Evolutionary conservation across 1,140 invertebrate species (phyloP).

Genomic region (Medauroidea extradentata): DNA sequence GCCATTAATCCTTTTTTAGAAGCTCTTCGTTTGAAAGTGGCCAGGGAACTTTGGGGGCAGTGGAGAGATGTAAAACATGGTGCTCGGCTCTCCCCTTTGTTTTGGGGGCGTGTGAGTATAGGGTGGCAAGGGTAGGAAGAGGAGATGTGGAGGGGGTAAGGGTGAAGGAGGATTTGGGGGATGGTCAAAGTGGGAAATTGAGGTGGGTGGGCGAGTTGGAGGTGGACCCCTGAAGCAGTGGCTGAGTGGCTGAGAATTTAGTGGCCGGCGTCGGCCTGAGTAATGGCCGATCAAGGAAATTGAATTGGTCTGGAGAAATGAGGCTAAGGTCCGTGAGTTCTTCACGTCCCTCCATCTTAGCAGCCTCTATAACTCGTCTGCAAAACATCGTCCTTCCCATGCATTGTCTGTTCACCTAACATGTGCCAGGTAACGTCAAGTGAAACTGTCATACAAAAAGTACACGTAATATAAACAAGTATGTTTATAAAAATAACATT

Average conservation of each 20-base stretch:
- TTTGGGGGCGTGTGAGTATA: not conserved
- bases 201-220: too few species aligned
- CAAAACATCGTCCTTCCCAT: too few species aligned
- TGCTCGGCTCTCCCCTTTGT: too few species aligned
- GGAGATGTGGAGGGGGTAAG: not conserved
- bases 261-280: conserved; percentile 5
- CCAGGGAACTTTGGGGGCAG: not conserved
- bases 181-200: too few species aligned
- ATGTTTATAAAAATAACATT: too few species aligned
- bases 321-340: conserved; percentile 8
- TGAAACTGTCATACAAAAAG: too few species aligned
- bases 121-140: not conserved
- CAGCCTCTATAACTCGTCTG: not conserved
- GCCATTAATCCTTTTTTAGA: too few species aligned
- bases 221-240: not conserved
- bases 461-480: too few species aligned
- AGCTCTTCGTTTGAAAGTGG: too few species aligned
- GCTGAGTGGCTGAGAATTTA: not conserved
- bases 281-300: conserved; percentile 17
- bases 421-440: too few species aligned
- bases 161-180: not conserved
- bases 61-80: not conserved
- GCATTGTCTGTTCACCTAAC: too few species aligned
- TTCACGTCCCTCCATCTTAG: conserved; percentile 1
- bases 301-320: conserved; percentile 18